A percentile compares a stretch with the other conserved stretches of the same genome.
Evolutionary conservation across 2,113 vertebrate genomes (phyloP).

Genomic region (Puma concolor): DNA sequence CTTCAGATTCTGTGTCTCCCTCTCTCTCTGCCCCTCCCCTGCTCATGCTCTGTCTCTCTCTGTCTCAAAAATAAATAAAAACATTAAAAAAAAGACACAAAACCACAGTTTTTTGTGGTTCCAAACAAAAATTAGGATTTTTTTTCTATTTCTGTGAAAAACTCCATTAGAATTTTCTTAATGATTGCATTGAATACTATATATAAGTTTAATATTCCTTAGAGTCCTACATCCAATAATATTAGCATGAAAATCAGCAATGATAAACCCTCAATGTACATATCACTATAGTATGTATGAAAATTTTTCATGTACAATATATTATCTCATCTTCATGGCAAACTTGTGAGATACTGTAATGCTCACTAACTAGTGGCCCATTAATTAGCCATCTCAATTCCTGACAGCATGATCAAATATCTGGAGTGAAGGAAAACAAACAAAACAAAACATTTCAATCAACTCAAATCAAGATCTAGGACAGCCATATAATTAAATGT

Average conservation of each 20-base stretch:
- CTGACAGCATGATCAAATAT: background rate
- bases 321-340: conserved; percentile 19
- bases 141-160: background rate
- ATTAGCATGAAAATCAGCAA: background rate
- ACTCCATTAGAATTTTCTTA: background rate
- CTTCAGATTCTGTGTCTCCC: too few relatives aligned
- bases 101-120: background rate
- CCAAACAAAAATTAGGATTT: background rate
- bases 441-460: background rate
- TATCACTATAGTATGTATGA: background rate
- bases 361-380: background rate
- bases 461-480: background rate
- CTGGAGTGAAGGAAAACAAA: background rate
- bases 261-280: background rate
- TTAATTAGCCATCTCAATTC: background rate
- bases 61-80: too few relatives aligned
- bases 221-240: background rate
- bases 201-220: background rate
- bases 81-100: too few relatives aligned
- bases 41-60: too few relatives aligned
- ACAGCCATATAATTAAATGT: background rate
- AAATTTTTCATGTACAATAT: background rate
- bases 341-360: background rate
- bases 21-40: too few relatives aligned
- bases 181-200: background rate